Conservation (phyloP, 2,888 invertebrate genomes). For the Phalera bucephala region DNA sequence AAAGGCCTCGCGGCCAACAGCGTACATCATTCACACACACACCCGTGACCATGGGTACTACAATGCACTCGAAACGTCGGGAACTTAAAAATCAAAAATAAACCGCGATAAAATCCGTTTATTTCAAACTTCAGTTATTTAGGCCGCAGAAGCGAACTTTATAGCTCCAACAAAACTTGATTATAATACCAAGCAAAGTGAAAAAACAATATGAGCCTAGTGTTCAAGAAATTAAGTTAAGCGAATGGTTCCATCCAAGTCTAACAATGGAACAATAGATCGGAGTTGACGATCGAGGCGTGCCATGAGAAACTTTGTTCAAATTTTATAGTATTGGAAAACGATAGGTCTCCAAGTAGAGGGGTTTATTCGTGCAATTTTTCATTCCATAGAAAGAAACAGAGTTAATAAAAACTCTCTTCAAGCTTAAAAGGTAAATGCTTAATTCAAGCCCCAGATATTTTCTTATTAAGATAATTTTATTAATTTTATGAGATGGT, state of each 20-base stretch:
- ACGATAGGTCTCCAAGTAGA: constrained; percentile 38
- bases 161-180: constrained; percentile 14
- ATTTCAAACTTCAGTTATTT: too few relatives aligned
- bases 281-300: constrained; percentile 48
- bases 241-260: constrained; percentile 16
- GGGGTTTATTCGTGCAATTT: constrained; percentile 24
- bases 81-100: too few relatives aligned
- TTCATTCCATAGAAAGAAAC: constrained; percentile 21
- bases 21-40: too few relatives aligned
- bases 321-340: constrained; percentile 57
- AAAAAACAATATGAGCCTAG: constrained; percentile 47
- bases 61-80: too few relatives aligned
- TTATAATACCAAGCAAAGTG: constrained; percentile 35
- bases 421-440: constrained; percentile 8
- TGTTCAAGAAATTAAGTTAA: constrained; percentile 51
- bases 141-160: too few relatives aligned
- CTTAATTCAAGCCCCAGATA: neutral
- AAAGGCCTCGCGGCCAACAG: too few relatives aligned
- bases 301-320: constrained; percentile 39
- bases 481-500: neutral
- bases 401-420: constrained; percentile 10
- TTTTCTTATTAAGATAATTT: neutral
- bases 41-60: too few relatives aligned
- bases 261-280: constrained; percentile 53
- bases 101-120: too few relatives aligned